A percentile compares a stretch with the other conserved stretches of the same genome.
Evolutionary conservation across 1,140 invertebrate species (phyloP).

Genomic region (Hyles vespertilio): DNA sequence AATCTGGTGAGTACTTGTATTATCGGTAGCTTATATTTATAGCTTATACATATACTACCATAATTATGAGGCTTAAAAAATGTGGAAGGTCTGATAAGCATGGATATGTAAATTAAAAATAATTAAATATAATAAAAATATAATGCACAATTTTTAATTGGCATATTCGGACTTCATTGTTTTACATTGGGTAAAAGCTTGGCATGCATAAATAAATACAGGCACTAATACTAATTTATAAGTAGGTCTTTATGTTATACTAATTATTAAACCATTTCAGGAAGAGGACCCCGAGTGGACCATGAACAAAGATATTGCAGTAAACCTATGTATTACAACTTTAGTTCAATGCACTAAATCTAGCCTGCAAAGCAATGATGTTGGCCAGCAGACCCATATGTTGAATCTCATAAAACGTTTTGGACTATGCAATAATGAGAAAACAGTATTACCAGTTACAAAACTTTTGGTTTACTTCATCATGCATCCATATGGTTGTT

Average conservation of each 20-base stretch:
- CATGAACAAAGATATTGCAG: slow-evolving; percentile 64
- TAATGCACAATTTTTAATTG: too few species aligned
- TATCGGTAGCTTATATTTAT: too few species aligned
- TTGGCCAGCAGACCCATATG: slow-evolving; percentile 73
- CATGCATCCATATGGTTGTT: slow-evolving; percentile 78
- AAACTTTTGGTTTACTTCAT: slow-evolving; percentile 81
- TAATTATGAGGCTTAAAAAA: too few species aligned
- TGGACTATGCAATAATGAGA: slow-evolving; percentile 56
- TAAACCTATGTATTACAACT: slow-evolving; percentile 72
- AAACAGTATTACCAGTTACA: slow-evolving; percentile 74
- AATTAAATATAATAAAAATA: too few species aligned
- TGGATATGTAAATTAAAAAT: too few species aligned
- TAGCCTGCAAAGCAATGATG: slow-evolving; percentile 73
- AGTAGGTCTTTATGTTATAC: slow-evolving; percentile 6
- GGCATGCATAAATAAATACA: too few species aligned
- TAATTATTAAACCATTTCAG: slow-evolving; percentile 33
- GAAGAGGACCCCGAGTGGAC: slow-evolving; percentile 40
- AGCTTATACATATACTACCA: too few species aligned
- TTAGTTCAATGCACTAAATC: slow-evolving; percentile 69
- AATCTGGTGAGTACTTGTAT: slow-evolving; percentile 38
- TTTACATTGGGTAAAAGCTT: too few species aligned
- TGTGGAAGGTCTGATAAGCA: too few species aligned
- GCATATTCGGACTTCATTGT: too few species aligned
- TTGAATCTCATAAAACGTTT: slow-evolving; percentile 76
- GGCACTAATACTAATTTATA: too few species aligned